Evolutionary conservation across 2,797 vertebrate genomes (phyloP), one percentile per base, ranked within the genome.

Genomic region (Acrocephalus scirpaceus): DNA sequence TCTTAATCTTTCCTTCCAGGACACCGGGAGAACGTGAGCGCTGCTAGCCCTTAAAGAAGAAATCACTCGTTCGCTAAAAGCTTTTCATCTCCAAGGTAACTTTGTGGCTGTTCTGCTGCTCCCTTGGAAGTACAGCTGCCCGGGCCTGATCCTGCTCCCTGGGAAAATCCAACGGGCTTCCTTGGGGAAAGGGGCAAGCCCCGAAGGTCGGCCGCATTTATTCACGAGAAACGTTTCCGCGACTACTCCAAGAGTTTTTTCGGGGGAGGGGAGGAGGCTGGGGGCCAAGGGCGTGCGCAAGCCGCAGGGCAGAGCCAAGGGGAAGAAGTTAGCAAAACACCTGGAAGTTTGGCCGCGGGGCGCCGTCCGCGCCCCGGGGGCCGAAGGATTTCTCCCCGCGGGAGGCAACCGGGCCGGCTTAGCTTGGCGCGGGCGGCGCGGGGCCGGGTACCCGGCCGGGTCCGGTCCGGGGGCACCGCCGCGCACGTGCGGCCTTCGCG

Each of bases 11-110:
- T 71, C 45, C 40, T 81, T 60, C n/a, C 57, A 34, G 76, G 34
- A 72, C 56, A 61, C 13, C 11, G 56, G 67, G 75, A 58, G 53
- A 72, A 36, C 34, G 64, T 34, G 51, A 84, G 88, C 56, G 51
- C 66, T 71, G 53, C 38, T 66, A 80, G 69, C 77, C 66, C 61
- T 90, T 10, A 22, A 23, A 88, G 73, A 60, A 26, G 61, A 42
- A 70, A 60, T 65, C 53, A n/a, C 70, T 94, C 72, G 32, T 16
- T 11, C 38, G 14, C 71, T 69, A 70, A 85, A 88, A 78, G 92
- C 90, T 89, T 90, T 88, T 65, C 70, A 89, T 88, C 85, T 93
- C 90, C 85, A 60, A 47, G 84, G 80, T 53, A 81, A 79, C 82
- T 91, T 88, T 81, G 56, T 62, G 73, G 76, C 56, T 82, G 83